phyloP scores from a whole-genome alignment of 2,888 invertebrate species.

The Clanis bilineata region DNA sequence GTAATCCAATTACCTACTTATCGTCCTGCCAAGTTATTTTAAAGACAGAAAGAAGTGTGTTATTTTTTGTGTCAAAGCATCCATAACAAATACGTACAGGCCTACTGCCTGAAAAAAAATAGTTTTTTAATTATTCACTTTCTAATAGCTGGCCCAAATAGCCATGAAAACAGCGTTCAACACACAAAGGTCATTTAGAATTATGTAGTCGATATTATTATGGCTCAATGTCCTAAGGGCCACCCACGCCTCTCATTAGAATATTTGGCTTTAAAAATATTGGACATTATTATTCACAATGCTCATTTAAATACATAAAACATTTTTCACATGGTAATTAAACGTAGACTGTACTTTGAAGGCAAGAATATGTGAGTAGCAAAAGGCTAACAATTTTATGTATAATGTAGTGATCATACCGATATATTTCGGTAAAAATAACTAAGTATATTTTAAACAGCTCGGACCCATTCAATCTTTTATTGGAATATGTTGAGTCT shows the following conservation, averaged over 20 bases:
- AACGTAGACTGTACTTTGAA: background rate
- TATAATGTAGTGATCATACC: too few species aligned
- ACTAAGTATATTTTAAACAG: too few species aligned
- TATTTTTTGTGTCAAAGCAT: background rate
- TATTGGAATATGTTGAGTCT: too few species aligned
- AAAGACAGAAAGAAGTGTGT: too few species aligned
- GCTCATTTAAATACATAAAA: background rate
- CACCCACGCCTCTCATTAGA: background rate
- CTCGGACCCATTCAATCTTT: too few species aligned
- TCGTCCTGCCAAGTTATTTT: too few species aligned
- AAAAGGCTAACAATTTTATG: too few species aligned
- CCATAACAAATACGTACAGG: too few species aligned
- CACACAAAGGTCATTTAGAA: background rate
- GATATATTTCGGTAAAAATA: too few species aligned
- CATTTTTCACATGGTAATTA: background rate
- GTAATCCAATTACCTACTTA: too few species aligned
- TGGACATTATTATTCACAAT: background rate
- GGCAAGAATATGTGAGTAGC: background rate
- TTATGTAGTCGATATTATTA: background rate
- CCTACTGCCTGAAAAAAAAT: too few species aligned
- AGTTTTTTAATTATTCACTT: background rate
- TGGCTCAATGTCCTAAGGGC: background rate
- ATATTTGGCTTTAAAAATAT: background rate
- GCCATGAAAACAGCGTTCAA: background rate
- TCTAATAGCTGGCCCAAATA: background rate